Evolutionary conservation across 2,113 vertebrate species (phyloP), one percentile per base, ranked within the genome.

Genomic region (Phylloscopus trochilus): DNA sequence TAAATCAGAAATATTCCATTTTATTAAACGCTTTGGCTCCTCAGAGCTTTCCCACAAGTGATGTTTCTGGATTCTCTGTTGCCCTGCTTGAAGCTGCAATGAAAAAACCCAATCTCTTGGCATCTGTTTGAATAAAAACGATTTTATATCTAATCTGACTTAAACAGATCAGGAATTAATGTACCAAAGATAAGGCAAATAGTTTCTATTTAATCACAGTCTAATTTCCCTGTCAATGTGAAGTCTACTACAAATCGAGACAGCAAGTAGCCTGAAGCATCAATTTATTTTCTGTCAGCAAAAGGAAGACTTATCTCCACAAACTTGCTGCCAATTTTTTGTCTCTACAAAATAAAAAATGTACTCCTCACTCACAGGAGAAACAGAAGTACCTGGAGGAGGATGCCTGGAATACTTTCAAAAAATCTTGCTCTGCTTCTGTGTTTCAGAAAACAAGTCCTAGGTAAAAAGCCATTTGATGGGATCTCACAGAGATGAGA

Each of bases 181-280:
- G 1, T 58, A 81, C 63, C 47, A 63, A 81, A 92, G 72, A 92
- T 79, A 92, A 89, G 56, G 69, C 76, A 93, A 73, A 88, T 35
- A 67, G 33, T 37, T 94, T 59, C 47, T 63, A 67, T 70, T 92
- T 92, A 56, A 93, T 92, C 60, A 83, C 68, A 72, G 73, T 51
- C 64, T 72, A 68, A 90, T 87, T 93, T 95, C 64, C 83, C 80
- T 78, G 47, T 55, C 63, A 51, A 14, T 14, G 46, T 73, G 43
- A 83, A 86, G 68, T 49, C 64, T 81, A 35, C 72, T 58, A 59
- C 24, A 95, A 92, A 89, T 77, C 63, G 86, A 77, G 78, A 52
- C 17, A 69, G 59, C 74, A 94, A 63, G 51, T 31, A 74, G 82
- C 91, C 84, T 86, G 72, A 90, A 94, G 91, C 78, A 85, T 59